Percentiles rank a stretch among this genome's conserved stretches.
Conservation (phyloP, 2,888 invertebrate genomes). For the Marasmarcha lunaedactyla region DNA sequence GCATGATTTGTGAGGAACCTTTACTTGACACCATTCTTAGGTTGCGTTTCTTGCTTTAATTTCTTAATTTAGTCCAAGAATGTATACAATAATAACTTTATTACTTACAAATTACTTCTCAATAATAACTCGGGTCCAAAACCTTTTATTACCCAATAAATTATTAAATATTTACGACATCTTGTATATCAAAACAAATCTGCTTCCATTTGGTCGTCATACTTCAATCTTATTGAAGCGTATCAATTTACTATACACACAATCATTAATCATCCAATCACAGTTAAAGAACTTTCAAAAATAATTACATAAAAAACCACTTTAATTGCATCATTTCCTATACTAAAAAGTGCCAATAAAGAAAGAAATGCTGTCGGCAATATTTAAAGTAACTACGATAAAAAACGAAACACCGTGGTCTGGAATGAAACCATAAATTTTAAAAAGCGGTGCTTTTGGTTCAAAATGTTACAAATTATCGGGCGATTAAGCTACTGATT, state of each 20-base stretch:
- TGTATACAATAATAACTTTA: no score
- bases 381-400: slow-evolving; percentile 18
- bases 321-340: slow-evolving; percentile 33
- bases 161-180: no score
- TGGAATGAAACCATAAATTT: slow-evolving; percentile 62
- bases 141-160: no score
- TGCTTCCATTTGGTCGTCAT: no score
- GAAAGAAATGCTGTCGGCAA: slow-evolving; percentile 23
- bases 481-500: slow-evolving; percentile 66
- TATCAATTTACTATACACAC: not conserved
- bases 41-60: no score
- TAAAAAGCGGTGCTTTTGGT: slow-evolving; percentile 51
- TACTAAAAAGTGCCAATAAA: slow-evolving; percentile 24
- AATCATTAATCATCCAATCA: slow-evolving; percentile 8
- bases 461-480: slow-evolving; percentile 64
- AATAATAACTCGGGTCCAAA: no score
- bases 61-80: no score
- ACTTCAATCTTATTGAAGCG: no score
- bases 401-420: not conserved
- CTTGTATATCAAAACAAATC: no score
- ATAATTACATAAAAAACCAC: slow-evolving; percentile 20
- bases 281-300: not conserved
- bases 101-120: no score
- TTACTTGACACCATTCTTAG: no score
- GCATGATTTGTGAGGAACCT: no score